Conservation (phyloP, 35 echinoderm and acorn worm species). For the Lytechinus pictus region DNA sequence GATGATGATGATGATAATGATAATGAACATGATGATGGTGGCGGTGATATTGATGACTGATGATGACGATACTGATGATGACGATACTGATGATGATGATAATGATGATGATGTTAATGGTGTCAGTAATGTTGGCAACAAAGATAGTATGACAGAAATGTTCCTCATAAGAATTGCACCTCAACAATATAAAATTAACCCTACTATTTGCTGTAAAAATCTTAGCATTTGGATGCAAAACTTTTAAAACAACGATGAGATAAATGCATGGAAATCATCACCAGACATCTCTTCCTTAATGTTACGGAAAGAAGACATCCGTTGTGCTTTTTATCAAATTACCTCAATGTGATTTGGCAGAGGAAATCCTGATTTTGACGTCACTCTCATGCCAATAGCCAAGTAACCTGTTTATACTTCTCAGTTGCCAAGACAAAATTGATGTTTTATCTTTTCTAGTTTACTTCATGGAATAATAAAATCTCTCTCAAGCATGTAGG, state of each 20-base stretch:
- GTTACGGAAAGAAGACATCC: constrained; percentile 42
- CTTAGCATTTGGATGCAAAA: background rate
- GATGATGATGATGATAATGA: no score
- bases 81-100: no score
- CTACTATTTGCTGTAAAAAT: background rate
- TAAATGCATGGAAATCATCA: background rate
- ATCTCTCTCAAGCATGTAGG: background rate
- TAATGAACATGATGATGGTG: no score
- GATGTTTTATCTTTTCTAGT: background rate
- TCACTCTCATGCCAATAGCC: background rate
- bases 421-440: background rate
- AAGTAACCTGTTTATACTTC: background rate
- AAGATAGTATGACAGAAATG: no score
- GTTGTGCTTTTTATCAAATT: constrained; percentile 27
- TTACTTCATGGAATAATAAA: background rate
- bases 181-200: background rate
- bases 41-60: no score
- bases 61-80: no score
- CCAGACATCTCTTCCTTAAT: background rate
- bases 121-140: no score
- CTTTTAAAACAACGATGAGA: background rate
- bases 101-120: no score
- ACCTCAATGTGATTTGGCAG: background rate
- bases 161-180: no score
- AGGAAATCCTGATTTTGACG: constrained; percentile 47